Evolutionary conservation across 2,888 invertebrate species (phyloP), one percentile per base, ranked within the genome.

Genomic region (Dryadula phaetusa): DNA sequence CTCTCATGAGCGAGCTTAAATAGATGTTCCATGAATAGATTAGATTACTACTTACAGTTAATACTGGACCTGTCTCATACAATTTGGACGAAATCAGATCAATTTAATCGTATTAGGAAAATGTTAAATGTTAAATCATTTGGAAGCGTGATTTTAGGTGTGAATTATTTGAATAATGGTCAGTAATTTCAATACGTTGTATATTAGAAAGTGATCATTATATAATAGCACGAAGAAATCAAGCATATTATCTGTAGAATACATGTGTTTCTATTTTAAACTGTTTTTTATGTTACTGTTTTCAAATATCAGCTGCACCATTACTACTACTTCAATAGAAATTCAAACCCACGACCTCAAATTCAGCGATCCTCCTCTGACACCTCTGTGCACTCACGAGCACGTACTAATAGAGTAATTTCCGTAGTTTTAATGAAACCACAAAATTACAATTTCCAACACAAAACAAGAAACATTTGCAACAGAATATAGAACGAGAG

Each of bases 21-120:
- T 56, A 40, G 56, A 56, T 40, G 22, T 16, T 40, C 56, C 56
- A 14, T 56, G 56, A 56, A 56, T 40, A 40, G 40, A 56, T 56
- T 56, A 56, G 56, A 56, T 56, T 40, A 40, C 40, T 56, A 40
- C 56, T 56, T 56, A 56, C 25, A 56, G n/a, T 56, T 37, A 40
- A 56, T 56, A 56, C 40, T 16, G 56, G 56, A 56, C 56, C 37
- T 22, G 56, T 16, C 22, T 40, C n/a, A 40, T 40, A 40, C 16
- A 10, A 40, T 56, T 56, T 56, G n/a, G n/a, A 22, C 22, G 8
- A 40, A 56, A 40, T 25, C 10, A 22, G 25, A 40, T 12, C 22
- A 8, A 20, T 56, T 56, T 22, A 56, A 32, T 37, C 22, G 16
- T 16, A 22, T 37, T 20, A 37, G 12, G 8, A n/a, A n/a, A n/a